Evolutionary conservation across 2,888 invertebrate species (phyloP).

Genomic region (Latrodectus hesperus): DNA sequence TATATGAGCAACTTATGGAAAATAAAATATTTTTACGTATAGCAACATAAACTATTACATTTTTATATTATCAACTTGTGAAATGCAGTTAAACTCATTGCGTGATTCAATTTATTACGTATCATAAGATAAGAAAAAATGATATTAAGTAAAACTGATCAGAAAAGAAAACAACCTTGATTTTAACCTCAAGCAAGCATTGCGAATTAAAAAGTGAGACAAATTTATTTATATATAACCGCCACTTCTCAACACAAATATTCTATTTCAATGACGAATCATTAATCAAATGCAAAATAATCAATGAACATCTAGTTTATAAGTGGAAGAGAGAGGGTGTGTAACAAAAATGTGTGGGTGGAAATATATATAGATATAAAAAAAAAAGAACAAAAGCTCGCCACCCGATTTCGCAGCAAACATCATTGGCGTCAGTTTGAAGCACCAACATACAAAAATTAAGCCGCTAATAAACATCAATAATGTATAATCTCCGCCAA

Average conservation of each 20-base stretch:
- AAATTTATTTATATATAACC: not conserved
- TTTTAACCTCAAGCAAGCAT: no score
- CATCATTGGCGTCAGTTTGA: not conserved
- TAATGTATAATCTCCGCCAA: not conserved
- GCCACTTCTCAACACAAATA: not conserved
- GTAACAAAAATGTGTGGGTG: not conserved
- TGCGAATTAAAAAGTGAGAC: no score
- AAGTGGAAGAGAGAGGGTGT: not conserved
- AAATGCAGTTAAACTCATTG: no score
- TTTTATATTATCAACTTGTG: no score
- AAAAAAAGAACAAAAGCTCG: not conserved
- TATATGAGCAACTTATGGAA: no score
- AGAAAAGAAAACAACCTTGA: no score
- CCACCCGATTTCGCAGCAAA: not conserved
- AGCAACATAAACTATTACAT: no score
- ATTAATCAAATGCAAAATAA: slow-evolving; percentile 2
- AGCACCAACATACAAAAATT: slow-evolving; percentile 1
- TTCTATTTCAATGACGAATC: not conserved
- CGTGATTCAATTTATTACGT: no score
- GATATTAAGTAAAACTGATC: no score
- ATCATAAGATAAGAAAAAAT: no score
- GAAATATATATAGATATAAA: not conserved
- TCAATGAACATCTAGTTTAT: not conserved
- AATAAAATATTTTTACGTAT: no score
- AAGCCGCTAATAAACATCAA: not conserved